phyloP scores from a whole-genome alignment of 2,113 vertebrate species.

The Chauna torquata region DNA sequence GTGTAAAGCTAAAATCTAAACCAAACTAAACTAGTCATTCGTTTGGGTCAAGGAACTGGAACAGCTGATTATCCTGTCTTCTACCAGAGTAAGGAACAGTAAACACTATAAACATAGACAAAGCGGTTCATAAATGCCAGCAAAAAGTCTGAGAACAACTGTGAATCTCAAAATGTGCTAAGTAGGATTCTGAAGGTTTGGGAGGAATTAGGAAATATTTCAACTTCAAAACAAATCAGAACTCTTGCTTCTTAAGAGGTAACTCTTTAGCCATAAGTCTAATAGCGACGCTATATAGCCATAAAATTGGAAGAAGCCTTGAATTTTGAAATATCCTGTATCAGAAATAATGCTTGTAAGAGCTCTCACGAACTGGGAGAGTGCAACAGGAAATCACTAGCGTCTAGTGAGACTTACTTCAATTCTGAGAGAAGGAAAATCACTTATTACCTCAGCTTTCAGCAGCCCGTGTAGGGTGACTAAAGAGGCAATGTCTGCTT shows the following conservation, averaged over 20 bases:
- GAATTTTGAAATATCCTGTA: neutral
- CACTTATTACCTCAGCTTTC: neutral
- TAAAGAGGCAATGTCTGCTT: neutral
- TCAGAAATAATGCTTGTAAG: neutral
- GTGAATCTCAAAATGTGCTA: neutral
- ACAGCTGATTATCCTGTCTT: neutral
- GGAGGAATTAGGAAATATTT: neutral
- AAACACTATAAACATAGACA: neutral
- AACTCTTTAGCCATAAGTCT: neutral
- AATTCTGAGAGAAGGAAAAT: neutral
- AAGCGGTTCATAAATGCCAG: neutral
- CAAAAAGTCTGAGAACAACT: neutral
- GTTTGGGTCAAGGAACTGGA: neutral
- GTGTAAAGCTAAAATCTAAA: neutral
- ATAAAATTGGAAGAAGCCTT: neutral
- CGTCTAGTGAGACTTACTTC: neutral
- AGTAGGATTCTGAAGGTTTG: neutral
- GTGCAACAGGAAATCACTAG: neutral
- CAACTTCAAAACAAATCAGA: no score
- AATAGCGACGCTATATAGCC: neutral
- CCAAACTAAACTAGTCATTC: neutral
- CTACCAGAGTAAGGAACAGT: neutral
- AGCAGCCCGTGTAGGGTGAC: neutral
- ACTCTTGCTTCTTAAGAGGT: neutral
- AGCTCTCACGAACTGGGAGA: neutral